Conservation (phyloP, 2,797 vertebrate genomes). For the Gastrophryne carolinensis region DNA sequence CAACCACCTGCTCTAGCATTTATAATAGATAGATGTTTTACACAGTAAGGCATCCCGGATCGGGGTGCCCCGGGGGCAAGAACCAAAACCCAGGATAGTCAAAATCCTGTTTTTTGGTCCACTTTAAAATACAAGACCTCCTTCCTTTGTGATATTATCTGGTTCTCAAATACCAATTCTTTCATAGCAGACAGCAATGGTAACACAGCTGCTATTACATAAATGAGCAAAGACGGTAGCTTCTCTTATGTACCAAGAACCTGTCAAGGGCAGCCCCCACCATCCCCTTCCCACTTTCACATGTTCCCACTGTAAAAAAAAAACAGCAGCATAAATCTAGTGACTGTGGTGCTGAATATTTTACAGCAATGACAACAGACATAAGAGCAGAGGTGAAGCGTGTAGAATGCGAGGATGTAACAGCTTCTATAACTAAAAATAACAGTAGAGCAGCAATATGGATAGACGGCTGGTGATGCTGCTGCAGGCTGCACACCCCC, state of each 20-base stretch:
- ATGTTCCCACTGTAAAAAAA: not conserved
- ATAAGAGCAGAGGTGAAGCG: not conserved
- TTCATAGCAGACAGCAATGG: not conserved
- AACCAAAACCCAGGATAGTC: too few species aligned
- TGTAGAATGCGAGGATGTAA: constrained; percentile 12
- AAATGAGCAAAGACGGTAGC: not conserved
- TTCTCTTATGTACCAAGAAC: not conserved
- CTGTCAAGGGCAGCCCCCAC: not conserved
- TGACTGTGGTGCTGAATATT: not conserved
- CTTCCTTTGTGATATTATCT: not conserved
- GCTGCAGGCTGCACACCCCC: not conserved
- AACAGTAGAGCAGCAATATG: not conserved
- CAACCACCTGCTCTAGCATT: too few species aligned
- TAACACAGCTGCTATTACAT: not conserved
- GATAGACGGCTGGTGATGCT: not conserved
- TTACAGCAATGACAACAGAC: constrained; percentile 2
- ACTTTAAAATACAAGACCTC: too few species aligned
- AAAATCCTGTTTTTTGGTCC: too few species aligned
- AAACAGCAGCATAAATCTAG: not conserved
- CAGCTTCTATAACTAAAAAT: constrained; percentile 9
- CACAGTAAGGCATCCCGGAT: too few species aligned
- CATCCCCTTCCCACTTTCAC: too few species aligned
- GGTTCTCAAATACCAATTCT: not conserved
- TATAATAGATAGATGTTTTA: too few species aligned
- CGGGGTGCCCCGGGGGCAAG: too few species aligned